Base-by-base conservation (phyloP, 1,140 invertebrate species). In the Zophobas morio region DNA sequence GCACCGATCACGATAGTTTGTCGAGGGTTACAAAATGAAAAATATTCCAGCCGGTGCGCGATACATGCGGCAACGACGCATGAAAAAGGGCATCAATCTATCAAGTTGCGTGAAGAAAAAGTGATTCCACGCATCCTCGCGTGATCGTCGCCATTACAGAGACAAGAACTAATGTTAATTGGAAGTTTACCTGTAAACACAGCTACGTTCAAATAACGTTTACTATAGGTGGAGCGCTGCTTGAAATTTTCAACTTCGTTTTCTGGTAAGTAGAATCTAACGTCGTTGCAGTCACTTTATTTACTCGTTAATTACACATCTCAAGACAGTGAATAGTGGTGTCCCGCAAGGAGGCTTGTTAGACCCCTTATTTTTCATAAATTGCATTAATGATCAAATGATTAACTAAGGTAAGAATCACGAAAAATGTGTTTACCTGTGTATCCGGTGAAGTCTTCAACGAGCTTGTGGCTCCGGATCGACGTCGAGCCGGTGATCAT, bases 401-500 rank as follows among this genome's bases (percentile, higher is more conserved):
- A 20, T 20, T 20, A 20, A 20, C 20, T 20, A 20, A 20, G 20
- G 20, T 20, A 20, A 20, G 20, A 20, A 20, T 20, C 20, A 20
- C 20, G 20, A 20, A 20, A 0, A 4, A 51, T n/a, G 2, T 20
- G 80, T 35, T 84, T 79, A 85, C 85, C 84, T 84, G 81, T 80
- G 74, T 83, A 85, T 66, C 81, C 77, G 20, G 81, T 84, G 76
- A 89, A 89, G 81, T 90, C 90, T 80, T 90, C 89, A 20, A 90
- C 88, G 54, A 90, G 82, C 81, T 90, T 90, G 71, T 89, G 85
- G 81, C 89, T 89, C 74, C 89, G 84, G 8, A 90, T 87, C 70
- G 88, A 88, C 5, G 88, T 88, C 3, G 88, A 88, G 77, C 89
- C 89, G 32, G 89, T 88, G 78, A 90, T 89, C 63, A 90, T 89